phyloP scores from a whole-genome alignment of 2,797 vertebrate species.

The Sebastes oblongus region DNA sequence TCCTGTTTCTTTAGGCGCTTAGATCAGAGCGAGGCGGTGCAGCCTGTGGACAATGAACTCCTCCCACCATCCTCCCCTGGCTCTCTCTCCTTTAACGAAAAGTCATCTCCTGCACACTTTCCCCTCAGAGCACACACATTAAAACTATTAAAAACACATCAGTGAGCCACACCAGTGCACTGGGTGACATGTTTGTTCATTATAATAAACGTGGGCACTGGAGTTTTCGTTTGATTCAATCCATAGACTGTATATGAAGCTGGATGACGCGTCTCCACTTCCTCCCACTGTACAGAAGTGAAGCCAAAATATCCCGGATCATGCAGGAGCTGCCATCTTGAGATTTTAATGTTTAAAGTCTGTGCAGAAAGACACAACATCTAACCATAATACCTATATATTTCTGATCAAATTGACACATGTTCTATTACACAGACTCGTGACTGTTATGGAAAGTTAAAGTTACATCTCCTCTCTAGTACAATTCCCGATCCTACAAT shows the following conservation, averaged over 20 bases:
- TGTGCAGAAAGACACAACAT: not conserved
- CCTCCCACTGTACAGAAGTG: not conserved
- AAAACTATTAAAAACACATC: constrained; percentile 31
- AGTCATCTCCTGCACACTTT: constrained; percentile 22
- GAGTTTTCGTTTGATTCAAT: not conserved
- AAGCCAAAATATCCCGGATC: not conserved
- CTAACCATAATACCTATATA: too few relatives aligned
- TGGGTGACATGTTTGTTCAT: not conserved
- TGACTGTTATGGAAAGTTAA: too few relatives aligned
- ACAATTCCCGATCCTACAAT: too few relatives aligned
- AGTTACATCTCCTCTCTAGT: too few relatives aligned
- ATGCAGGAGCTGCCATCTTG: not conserved
- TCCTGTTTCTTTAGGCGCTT: constrained; percentile 59
- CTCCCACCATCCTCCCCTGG: not conserved
- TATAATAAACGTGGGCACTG: not conserved
- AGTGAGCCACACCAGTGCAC: constrained; percentile 2
- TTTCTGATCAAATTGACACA: too few relatives aligned
- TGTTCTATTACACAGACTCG: too few relatives aligned
- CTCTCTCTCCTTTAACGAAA: constrained; percentile 9
- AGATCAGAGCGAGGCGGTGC: constrained; percentile 43
- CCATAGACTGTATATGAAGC: not conserved
- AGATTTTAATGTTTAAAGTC: not conserved
- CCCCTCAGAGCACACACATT: constrained; percentile 25
- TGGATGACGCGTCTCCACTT: not conserved
- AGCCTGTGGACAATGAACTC: constrained; percentile 42